Conservation (phyloP, 2,888 invertebrate species). For the Trichopria drosophilae region DNA sequence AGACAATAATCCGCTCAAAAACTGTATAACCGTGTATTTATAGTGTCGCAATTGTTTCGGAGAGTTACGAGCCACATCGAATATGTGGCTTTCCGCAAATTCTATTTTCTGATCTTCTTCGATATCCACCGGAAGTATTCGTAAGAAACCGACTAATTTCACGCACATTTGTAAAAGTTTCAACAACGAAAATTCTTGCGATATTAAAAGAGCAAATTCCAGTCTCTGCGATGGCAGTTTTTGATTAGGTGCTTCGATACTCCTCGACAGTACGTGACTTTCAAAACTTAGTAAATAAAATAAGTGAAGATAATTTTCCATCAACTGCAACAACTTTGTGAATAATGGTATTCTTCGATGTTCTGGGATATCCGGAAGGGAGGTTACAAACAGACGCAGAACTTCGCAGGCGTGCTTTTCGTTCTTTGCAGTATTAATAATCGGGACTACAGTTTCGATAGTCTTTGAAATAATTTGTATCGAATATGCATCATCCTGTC, state of each 20-base stretch:
- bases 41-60: constrained; percentile 81
- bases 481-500: constrained; percentile 93
- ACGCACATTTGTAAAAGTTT: constrained; percentile 68
- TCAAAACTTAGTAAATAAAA: constrained; percentile 75
- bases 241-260: constrained; percentile 56
- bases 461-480: constrained; percentile 90
- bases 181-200: constrained; percentile 68
- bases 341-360: constrained; percentile 85
- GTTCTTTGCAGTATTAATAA: constrained; percentile 62
- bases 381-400: constrained; percentile 87
- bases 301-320: constrained; percentile 72
- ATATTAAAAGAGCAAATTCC: constrained; percentile 70
- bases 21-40: constrained; percentile 78
- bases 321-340: constrained; percentile 73
- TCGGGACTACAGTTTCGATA: constrained; percentile 86
- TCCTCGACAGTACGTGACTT: constrained; percentile 63
- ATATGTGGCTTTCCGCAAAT: no score
- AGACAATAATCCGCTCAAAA: constrained; percentile 71
- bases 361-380: constrained; percentile 88
- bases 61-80: constrained; percentile 67
- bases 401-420: constrained; percentile 66
- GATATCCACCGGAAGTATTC: constrained; percentile 68
- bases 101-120: constrained; percentile 53
- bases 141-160: constrained; percentile 69
- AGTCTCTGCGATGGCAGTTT: constrained; percentile 56